A percentile compares a stretch with the other conserved stretches of the same genome.
These are phyloP conservation scores for Diploptera punctata DNA, from an alignment of 2,888 invertebrate genomes.

Conservation along the genomic window DNA sequence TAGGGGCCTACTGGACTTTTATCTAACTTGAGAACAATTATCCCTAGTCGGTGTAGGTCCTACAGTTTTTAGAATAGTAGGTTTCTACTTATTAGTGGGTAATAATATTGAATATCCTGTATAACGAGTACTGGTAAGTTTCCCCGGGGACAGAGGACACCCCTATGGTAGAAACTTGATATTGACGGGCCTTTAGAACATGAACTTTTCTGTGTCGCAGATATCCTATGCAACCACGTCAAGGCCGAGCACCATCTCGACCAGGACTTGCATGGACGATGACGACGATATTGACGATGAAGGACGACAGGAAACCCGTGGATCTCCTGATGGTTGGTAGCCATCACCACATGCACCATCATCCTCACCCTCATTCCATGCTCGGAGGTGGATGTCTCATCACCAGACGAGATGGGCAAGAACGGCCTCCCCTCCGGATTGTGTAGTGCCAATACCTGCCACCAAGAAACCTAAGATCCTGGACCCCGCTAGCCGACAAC, in stretches of 20 bases:
- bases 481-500: constrained; percentile 93
- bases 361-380: constrained; percentile 53
- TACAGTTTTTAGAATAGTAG: too few species aligned
- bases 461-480: constrained; percentile 95
- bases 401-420: constrained; percentile 56
- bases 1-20: too few species aligned
- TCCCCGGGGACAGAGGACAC: too few species aligned
- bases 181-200: too few species aligned
- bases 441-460: constrained; percentile 86
- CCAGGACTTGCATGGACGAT: constrained; percentile 68
- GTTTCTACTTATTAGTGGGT: too few species aligned
- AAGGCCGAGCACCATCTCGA: constrained; percentile 63
- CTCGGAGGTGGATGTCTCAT: constrained; percentile 54
- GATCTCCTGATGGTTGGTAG: constrained; percentile 39
- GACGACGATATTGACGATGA: constrained; percentile 73
- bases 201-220: too few species aligned
- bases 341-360: constrained; percentile 65
- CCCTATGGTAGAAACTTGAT: too few species aligned
- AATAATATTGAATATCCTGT: too few species aligned
- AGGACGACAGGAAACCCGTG: constrained; percentile 72
- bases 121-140: too few species aligned
- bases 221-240: constrained; percentile 59
- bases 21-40: too few species aligned
- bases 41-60: too few species aligned
- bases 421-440: constrained; percentile 67